These are phyloP conservation scores for Pluvianellus socialis DNA, from an alignment of 2,113 vertebrate genomes.

Conservation along the genomic window DNA sequence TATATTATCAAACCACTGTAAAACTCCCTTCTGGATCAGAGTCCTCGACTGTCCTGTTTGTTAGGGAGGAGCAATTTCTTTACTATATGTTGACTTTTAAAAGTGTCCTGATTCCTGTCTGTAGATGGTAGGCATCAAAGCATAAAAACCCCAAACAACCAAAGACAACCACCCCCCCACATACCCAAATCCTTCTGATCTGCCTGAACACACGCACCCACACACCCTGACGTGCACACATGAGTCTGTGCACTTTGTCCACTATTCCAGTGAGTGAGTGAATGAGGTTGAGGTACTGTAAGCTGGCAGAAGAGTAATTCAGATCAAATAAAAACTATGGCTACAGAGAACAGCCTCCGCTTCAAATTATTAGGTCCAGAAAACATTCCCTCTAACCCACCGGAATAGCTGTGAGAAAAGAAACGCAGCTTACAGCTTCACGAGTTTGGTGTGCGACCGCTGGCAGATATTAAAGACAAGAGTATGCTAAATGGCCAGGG, in stretches of 20 bases:
- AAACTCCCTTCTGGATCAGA: not conserved
- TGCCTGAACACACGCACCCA: accelerated
- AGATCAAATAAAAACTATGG: not conserved
- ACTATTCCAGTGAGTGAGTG: not conserved
- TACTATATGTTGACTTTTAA: not conserved
- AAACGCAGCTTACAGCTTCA: not conserved
- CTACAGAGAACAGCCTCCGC: not conserved
- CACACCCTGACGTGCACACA: accelerated
- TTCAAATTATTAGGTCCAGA: not conserved
- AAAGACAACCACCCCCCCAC: not conserved
- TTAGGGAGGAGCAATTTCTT: not conserved
- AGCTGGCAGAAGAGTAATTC: not conserved
- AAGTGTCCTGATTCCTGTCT: not conserved
- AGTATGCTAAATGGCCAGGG: not conserved
- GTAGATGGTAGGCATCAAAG: not conserved
- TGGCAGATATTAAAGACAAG: not conserved
- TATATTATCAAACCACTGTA: not conserved
- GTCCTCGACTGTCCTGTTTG: not conserved
- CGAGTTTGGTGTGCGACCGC: not conserved
- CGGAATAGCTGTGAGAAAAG: not conserved
- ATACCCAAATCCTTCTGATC: not conserved
- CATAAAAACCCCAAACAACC: not conserved
- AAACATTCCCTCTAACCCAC: not conserved
- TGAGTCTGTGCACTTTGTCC: not conserved
- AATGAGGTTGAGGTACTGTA: not conserved